A percentile compares a stretch with the other conserved stretches of the same genome.
These are phyloP conservation scores for Caenorhabditis brenneri DNA, from an alignment of 1,140 invertebrate genomes.

Conservation along the genomic window DNA sequence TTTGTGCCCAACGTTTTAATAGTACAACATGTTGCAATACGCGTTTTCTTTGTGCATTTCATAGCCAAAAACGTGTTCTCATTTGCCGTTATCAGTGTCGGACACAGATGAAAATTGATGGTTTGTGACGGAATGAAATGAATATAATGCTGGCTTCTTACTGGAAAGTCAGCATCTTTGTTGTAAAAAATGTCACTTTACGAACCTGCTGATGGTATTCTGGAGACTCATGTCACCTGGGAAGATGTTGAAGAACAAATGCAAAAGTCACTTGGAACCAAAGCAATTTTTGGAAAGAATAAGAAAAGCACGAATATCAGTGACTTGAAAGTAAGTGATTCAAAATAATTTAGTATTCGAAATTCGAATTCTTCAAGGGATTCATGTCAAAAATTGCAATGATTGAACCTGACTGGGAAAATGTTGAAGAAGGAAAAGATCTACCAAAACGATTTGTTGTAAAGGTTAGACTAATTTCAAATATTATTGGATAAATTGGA, in stretches of 20 bases:
- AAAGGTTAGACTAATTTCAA: neutral
- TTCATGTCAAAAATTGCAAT: slow-evolving; percentile 31
- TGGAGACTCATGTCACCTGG: slow-evolving; percentile 46
- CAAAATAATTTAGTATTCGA: neutral
- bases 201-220: slow-evolving; percentile 29
- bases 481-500: neutral
- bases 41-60: too few relatives aligned
- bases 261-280: neutral
- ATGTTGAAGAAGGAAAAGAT: neutral
- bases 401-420: slow-evolving; percentile 27
- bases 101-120: too few relatives aligned
- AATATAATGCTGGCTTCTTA: too few relatives aligned
- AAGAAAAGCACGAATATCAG: slow-evolving; percentile 22
- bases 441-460: slow-evolving; percentile 15
- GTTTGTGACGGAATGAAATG: too few relatives aligned
- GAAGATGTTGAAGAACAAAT: slow-evolving; percentile 16
- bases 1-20: too few relatives aligned
- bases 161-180: too few relatives aligned
- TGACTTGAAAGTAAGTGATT: slow-evolving; percentile 19
- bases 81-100: too few relatives aligned
- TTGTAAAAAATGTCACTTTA: slow-evolving; percentile 19
- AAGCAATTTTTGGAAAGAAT: slow-evolving; percentile 8
- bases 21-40: too few relatives aligned
- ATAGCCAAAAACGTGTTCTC: too few relatives aligned
- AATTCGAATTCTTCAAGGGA: neutral